phyloP scores from a whole-genome alignment of 1,140 invertebrate genomes.

The Drosophila repleta region DNA sequence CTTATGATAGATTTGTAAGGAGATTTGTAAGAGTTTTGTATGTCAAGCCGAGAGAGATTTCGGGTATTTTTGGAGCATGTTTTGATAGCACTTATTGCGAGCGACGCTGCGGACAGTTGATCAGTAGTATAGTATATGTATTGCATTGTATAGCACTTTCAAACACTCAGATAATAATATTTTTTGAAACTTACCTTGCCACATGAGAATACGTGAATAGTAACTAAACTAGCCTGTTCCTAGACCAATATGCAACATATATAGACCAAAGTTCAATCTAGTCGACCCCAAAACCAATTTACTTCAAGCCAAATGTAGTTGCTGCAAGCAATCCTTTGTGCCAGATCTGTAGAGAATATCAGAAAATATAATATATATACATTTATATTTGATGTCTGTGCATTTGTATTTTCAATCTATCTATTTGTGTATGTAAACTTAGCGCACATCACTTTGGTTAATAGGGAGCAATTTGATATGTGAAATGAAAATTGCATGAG shows the following conservation, averaged over 20 bases:
- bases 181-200: constrained; percentile 59
- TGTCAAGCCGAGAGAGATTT: constrained; percentile 33
- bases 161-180: constrained; percentile 38
- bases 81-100: constrained; percentile 52
- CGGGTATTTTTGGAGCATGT: constrained; percentile 73
- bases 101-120: constrained; percentile 46
- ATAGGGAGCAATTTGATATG: constrained; percentile 60
- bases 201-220: constrained; percentile 13
- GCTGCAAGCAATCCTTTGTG: constrained; percentile 15
- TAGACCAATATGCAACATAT: constrained; percentile 69
- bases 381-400: not conserved
- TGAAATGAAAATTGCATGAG: constrained; percentile 32
- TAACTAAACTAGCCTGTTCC: constrained; percentile 51
- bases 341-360: not conserved
- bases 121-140: not conserved
- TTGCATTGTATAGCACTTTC: constrained; percentile 48
- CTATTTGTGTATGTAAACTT: constrained; percentile 51
- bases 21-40: constrained; percentile 73
- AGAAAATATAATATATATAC: not conserved
- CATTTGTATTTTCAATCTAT: constrained; percentile 5
- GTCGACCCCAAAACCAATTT: constrained; percentile 27
- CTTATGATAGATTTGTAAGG: constrained; percentile 70
- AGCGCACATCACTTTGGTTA: constrained; percentile 49
- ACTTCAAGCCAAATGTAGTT: not conserved
- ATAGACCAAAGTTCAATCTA: constrained; percentile 50